Conservation (phyloP, 1,140 invertebrate species). For the Portunus trituberculatus region DNA sequence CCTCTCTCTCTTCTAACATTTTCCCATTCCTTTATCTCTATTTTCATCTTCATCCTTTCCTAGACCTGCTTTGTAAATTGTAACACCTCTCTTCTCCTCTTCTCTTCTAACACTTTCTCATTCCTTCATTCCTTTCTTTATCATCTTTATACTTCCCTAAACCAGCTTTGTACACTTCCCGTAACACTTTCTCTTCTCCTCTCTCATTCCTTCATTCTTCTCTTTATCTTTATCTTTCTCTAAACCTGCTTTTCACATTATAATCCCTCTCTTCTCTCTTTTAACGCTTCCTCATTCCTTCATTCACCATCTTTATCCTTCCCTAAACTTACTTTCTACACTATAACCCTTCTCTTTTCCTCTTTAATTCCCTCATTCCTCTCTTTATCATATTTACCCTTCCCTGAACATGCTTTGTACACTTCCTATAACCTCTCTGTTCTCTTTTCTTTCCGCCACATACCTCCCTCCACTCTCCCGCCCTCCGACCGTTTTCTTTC, state of each 20-base stretch:
- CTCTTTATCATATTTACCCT: no score
- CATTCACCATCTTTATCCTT: neutral
- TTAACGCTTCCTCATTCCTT: neutral
- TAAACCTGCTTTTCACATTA: no score
- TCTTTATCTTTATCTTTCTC: no score
- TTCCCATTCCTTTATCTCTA: no score
- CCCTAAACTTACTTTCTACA: neutral
- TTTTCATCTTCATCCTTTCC: no score
- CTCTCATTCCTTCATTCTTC: neutral
- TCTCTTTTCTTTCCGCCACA: neutral
- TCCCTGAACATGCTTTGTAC: neutral
- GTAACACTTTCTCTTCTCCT: neutral
- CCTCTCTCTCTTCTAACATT: no score
- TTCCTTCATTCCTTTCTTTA: neutral
- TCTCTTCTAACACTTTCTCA: neutral
- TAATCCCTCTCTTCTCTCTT: neutral
- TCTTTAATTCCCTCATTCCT: no score
- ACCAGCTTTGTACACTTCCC: neutral
- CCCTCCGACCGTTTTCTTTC: neutral
- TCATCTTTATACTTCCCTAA: neutral
- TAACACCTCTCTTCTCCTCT: neutral
- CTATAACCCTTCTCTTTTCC: no score
- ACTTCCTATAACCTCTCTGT: neutral
- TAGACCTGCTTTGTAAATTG: no score
- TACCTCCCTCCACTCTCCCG: neutral